Percentiles rank a stretch among this genome's conserved stretches.
Evolutionary conservation across 1,140 invertebrate genomes (phyloP).

Genomic region (Papilio helenus): DNA sequence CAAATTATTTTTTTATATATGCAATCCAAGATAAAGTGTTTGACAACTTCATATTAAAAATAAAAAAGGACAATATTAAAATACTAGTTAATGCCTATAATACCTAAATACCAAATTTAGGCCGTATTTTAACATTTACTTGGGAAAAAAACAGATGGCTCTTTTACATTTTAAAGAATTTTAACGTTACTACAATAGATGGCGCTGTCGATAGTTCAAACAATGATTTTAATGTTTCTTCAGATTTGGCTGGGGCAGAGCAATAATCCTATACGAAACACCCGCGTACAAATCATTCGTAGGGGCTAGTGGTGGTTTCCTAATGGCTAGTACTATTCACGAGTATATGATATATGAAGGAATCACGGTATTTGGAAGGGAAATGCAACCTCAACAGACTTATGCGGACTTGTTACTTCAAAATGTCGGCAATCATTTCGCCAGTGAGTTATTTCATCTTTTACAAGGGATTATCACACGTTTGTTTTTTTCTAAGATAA

Average conservation of each 20-base stretch:
- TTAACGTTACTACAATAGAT: slow-evolving; percentile 41
- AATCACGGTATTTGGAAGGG: slow-evolving; percentile 58
- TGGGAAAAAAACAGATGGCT: slow-evolving; percentile 42
- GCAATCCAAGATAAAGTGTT: neutral
- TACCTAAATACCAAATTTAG: neutral
- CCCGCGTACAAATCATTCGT: slow-evolving; percentile 73
- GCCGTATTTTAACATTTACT: neutral
- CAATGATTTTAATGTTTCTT: slow-evolving; percentile 43
- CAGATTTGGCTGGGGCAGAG: slow-evolving; percentile 82
- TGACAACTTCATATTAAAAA: neutral
- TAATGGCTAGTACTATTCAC: slow-evolving; percentile 67
- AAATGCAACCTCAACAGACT: slow-evolving; percentile 53
- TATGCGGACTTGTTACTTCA: slow-evolving; percentile 60
- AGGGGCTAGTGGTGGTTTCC: slow-evolving; percentile 70
- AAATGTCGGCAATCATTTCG: slow-evolving; percentile 62
- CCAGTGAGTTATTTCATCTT: slow-evolving; percentile 69
- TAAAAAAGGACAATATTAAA: neutral
- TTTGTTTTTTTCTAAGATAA: neutral
- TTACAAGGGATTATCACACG: slow-evolving; percentile 9
- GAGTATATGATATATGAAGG: slow-evolving; percentile 57
- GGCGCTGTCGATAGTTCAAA: slow-evolving; percentile 39
- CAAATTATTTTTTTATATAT: neutral
- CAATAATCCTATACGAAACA: slow-evolving; percentile 80
- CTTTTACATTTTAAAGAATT: slow-evolving; percentile 20
- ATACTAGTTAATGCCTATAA: neutral